Evolutionary conservation across 1,140 invertebrate genomes (phyloP), one percentile per base, ranked within the genome.

Genomic region (Cheumatopsyche charites): DNA sequence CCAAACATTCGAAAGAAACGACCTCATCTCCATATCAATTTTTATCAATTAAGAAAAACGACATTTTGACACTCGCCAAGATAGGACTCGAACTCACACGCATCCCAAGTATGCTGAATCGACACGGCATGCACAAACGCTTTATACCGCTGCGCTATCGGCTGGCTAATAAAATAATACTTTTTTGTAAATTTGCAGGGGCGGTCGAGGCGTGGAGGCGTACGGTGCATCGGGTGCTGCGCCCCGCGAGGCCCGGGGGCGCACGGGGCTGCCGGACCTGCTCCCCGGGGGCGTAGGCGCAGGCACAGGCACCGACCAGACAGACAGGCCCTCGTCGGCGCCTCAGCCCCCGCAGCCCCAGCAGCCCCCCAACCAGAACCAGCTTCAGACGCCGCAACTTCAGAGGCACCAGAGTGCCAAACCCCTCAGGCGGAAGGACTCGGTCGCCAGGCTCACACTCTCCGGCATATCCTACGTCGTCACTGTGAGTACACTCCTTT

Each of bases 401-500:
- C 83, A 74, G 80, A 81, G 80, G 80, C 47, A 68, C 26, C 66
- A 68, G 49, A 68, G 66, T 29, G 45, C 83, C 55, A 79, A 80
- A 78, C 82, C 82, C 13, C 80, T 82, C 1, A 76, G 85, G 45
- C 86, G 88, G 77, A 90, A 90, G 84, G 89, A 90, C 79, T 90
- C 88, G 52, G 89, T 90, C 11, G 89, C 88, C 29, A 83, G 87
- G 73, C 88, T 90, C 83, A 90, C 89, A 13, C 84, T 90, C 61
- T 87, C 86, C 21, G 89, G 89, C 67, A 82, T 90, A 47, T 87
- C 89, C 75, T 89, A 88, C 81, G 87, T 92, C 78, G 89, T 91
- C 76, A 88, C 88, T 80, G 91, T 92, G 80, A 87, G 88, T 87
- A 19, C n/a, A n/a, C n/a, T n/a, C n/a, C n/a, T n/a, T n/a, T n/a